Conservation (phyloP, 2,113 vertebrate species). For the Tragelaphus scriptus region DNA sequence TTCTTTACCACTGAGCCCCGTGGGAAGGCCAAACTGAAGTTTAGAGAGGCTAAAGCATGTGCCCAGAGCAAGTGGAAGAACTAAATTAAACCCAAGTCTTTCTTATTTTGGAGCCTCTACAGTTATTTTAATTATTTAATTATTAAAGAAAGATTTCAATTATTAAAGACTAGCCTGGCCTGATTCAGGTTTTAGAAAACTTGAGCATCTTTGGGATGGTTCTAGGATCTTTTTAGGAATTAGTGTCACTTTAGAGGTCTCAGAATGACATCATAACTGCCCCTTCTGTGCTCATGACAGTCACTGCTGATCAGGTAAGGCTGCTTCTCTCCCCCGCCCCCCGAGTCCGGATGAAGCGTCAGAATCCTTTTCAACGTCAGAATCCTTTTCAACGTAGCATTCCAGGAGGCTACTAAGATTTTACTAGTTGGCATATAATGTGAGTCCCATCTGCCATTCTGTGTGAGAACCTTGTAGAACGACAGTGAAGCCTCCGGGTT, state of each 20-base stretch:
- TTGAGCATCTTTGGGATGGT: neutral
- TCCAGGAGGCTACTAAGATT: neutral
- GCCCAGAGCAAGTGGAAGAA: neutral
- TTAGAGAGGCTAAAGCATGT: neutral
- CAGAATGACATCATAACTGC: neutral
- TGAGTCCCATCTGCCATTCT: neutral
- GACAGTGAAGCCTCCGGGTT: neutral
- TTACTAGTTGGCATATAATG: neutral
- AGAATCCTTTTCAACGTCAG: neutral
- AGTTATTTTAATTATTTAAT: neutral
- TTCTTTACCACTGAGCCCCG: neutral
- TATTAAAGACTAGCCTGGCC: neutral
- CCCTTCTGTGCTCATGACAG: neutral
- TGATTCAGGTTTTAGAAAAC: neutral
- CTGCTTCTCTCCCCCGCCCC: rapidly evolving
- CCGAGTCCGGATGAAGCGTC: neutral
- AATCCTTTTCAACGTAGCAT: neutral
- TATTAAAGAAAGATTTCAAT: neutral
- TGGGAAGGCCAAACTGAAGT: neutral
- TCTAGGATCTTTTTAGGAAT: neutral
- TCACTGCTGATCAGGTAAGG: neutral
- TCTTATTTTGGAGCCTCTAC: neutral
- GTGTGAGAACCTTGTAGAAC: neutral
- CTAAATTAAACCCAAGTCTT: neutral
- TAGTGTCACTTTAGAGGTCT: neutral